phyloP scores from a whole-genome alignment of 2,888 invertebrate species.

The Agrochola lota region DNA sequence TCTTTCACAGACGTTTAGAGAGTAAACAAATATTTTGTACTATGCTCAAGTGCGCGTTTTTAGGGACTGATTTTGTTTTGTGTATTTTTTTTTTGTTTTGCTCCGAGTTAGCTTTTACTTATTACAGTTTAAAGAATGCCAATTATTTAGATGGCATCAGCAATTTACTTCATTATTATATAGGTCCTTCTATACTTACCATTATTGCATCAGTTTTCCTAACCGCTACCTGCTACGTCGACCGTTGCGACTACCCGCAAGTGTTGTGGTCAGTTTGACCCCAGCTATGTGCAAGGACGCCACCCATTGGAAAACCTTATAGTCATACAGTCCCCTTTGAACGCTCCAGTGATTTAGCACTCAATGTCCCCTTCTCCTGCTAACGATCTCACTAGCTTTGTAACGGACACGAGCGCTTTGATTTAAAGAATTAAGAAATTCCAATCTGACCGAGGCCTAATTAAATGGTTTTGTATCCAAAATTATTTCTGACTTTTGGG shows the following conservation, averaged over 20 bases:
- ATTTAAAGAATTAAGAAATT: constrained; percentile 16
- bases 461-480: background rate
- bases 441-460: background rate
- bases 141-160: background rate
- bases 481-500: background rate
- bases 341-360: constrained; percentile 72
- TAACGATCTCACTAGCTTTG: constrained; percentile 63
- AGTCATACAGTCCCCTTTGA: constrained; percentile 73
- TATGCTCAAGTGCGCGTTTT: background rate
- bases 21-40: constrained; percentile 16
- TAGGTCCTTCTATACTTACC: too few relatives aligned
- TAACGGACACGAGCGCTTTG: constrained; percentile 56
- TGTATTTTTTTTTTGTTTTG: background rate
- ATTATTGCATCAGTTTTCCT: background rate
- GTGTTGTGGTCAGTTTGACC: constrained; percentile 56
- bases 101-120: too few relatives aligned
- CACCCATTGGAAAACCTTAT: constrained; percentile 69
- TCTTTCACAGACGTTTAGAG: constrained; percentile 25
- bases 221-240: constrained; percentile 34
- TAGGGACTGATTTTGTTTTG: background rate
- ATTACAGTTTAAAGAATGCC: background rate
- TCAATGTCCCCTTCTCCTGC: constrained; percentile 72
- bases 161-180: background rate
- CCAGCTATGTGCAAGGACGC: constrained; percentile 64
- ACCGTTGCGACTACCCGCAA: constrained; percentile 35